Base-by-base conservation (phyloP, 2,797 vertebrate species). In the Cossypha polioptera region DNA sequence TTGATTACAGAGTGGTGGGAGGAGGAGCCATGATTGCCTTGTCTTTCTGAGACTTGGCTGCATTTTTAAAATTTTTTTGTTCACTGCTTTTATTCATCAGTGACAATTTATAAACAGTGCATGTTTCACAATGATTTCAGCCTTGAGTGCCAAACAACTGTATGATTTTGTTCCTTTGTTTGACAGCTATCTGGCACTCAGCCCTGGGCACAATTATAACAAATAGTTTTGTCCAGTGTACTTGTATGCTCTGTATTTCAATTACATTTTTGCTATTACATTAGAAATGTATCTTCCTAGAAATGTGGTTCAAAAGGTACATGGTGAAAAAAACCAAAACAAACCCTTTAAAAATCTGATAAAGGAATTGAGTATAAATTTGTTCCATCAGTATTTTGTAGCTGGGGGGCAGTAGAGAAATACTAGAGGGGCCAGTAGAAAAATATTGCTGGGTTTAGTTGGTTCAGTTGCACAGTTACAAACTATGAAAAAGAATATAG, bases 111-210 rank as follows among this genome's bases (percentile, higher is more conserved):
- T 95, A 96, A 78, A 95, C 91, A 94, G 87, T 88, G 55, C 85
- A 55, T 95, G 92, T 97, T 96, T 97, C 84, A 87, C 83, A 75
- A 89, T 90, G 72, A 86, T 89, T 95, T 94, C 93, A 95, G 74
- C 73, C 82, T 75, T 40, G 12, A 94, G 89, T 91, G 96, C 93
- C 95, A 80, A 88, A 92, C 95, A 94, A 95, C 75, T 93, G 90
- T 95, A 89, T 95, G 94, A 95, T 84, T 95, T 96, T 97, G 84
- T 94, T 95, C 85, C 68, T 95, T 97, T 96, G 95, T 91, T 92
- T 96, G 91, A 95, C 90, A 94, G 80, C 94, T 95, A 57, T 76
- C 92, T 95, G 86, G 94, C 96, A 88, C 85, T 87, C 59, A 63
- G 69, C 95, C 89, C 38, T 58, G 22, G 54, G 65, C 82, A 81